Percentiles rank a stretch among this genome's conserved stretches.
Conservation (phyloP, 2,113 vertebrate genomes). For the Rhadina sibilatrix region DNA sequence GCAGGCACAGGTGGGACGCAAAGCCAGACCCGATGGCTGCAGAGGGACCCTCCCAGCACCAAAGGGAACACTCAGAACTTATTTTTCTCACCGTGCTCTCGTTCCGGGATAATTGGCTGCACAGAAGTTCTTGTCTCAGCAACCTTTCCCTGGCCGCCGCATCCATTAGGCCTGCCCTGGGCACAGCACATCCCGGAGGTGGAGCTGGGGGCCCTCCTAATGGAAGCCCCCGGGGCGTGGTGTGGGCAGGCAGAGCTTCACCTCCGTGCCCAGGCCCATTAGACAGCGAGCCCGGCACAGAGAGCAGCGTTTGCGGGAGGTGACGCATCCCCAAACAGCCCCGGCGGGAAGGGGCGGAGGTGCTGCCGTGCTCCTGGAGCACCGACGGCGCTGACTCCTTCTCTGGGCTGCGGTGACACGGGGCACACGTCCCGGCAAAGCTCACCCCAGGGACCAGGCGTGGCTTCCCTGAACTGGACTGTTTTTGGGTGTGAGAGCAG, state of each 20-base stretch:
- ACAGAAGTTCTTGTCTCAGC: neutral
- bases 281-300: neutral
- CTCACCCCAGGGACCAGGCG: neutral
- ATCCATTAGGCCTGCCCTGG: neutral
- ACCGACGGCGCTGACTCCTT: fast-evolving
- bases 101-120: neutral
- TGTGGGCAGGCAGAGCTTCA: neutral
- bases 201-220: neutral
- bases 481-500: neutral
- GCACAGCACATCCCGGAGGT: neutral
- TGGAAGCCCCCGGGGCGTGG: neutral
- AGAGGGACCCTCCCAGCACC: fast-evolving
- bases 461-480: fast-evolving
- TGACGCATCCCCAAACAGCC: neutral
- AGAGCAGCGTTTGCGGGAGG: neutral
- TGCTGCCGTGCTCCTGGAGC: fast-evolving
- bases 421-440: neutral
- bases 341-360: neutral
- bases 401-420: neutral
- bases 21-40: neutral
- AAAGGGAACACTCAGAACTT: neutral
- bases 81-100: neutral
- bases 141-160: neutral
- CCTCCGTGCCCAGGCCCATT: neutral
- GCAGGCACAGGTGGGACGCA: neutral